Evolutionary conservation across 2,888 invertebrate genomes (phyloP), one percentile per base, ranked within the genome.

Genomic region (Macaria liturata): DNA sequence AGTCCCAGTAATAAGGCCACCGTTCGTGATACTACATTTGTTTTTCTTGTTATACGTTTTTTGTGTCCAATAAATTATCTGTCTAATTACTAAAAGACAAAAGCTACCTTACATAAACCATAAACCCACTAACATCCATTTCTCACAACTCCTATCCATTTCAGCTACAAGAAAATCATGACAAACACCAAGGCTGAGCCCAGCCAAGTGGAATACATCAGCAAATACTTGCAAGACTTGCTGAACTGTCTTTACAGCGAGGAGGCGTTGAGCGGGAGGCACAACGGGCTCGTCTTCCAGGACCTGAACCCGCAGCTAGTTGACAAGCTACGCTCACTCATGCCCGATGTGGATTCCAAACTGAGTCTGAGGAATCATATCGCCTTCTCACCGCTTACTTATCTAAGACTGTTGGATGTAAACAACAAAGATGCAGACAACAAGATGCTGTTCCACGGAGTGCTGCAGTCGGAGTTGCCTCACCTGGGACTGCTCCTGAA

Each of bases 341-440:
- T 88, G 31, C 84, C 88, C 0, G 79, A 83, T 3, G 76, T 78
- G 0, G 86, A 90, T 43, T 62, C 76, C 0, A 78, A 77, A 32
- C 67, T 88, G 1, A 87, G 88, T 66, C 67, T 91, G 42, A 69
- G 83, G 40, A 87, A 87, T 50, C 86, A 87, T 59, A 59, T 87
- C 53, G 91, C 91, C 0, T 83, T 92, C 50, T 82, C 85, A 0
- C 78, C 86, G 0, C 85, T 87, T 61, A 88, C 84, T 0, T 85
- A 81, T 46, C 62, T 78, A 53, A 68, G 74, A 5, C 44, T 83
- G 0, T 74, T 73, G 8, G 73, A 64, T 0, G 59, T 75, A 0
- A 75, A 84, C 6, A 60, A 70, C 2, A 69, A 65, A 3, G 78
- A 81, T 5, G 74, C 72, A 0, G 80, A 78, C 42, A 86, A 85